Conservation (phyloP, 2,113 vertebrate species). For the Vidua chalybeata region DNA sequence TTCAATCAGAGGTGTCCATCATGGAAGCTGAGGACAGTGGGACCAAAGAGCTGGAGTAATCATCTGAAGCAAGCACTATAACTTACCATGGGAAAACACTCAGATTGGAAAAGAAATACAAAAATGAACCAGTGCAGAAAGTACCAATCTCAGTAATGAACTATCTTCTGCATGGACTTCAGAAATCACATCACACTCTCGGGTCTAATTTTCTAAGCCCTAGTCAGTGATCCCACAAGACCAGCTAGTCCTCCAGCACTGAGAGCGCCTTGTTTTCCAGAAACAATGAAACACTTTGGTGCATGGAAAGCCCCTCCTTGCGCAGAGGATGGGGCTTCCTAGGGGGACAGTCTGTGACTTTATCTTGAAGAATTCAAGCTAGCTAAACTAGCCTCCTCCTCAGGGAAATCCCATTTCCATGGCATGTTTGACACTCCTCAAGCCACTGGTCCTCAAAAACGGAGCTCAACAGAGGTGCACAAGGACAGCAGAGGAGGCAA, state of each 20-base stretch:
- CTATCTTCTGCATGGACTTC: background rate
- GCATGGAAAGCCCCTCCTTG: background rate
- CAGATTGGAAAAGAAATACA: background rate
- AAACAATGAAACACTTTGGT: background rate
- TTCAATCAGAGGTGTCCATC: background rate
- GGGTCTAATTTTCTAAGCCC: background rate
- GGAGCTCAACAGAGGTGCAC: background rate
- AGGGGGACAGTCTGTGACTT: background rate
- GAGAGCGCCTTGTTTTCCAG: background rate
- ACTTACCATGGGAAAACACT: background rate
- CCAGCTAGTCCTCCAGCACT: background rate
- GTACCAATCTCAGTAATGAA: background rate
- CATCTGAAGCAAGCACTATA: background rate
- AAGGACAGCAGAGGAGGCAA: background rate
- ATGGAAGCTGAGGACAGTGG: background rate
- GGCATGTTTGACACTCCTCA: background rate
- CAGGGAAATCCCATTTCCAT: background rate
- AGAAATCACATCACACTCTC: background rate
- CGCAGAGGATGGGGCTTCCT: background rate
- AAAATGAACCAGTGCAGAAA: background rate
- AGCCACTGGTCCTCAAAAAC: background rate
- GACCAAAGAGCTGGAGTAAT: background rate
- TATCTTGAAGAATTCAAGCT: background rate
- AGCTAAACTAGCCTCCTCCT: background rate
- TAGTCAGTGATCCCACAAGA: background rate